phyloP scores from a whole-genome alignment of 1,140 invertebrate genomes.

The Gerris buenoi region DNA sequence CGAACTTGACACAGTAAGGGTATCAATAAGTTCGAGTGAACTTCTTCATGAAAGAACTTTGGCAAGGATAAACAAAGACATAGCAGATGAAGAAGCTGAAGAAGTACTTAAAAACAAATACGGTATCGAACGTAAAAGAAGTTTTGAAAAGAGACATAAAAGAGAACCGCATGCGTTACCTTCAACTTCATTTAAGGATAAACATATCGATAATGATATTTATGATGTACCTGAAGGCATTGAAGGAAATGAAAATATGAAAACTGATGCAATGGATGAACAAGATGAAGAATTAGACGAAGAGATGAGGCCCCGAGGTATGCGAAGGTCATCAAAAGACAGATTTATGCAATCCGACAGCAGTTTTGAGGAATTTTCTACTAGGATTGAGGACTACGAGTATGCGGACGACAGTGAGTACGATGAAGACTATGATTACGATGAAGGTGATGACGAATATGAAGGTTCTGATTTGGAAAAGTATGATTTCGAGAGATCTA shows the following conservation, averaged over 20 bases:
- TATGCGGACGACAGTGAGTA: slow-evolving; percentile 11
- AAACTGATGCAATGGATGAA: background rate
- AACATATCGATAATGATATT: slow-evolving; percentile 11
- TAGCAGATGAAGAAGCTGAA: slow-evolving; percentile 50
- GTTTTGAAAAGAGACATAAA: slow-evolving; percentile 15
- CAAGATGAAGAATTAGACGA: background rate
- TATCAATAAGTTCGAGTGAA: slow-evolving; percentile 65
- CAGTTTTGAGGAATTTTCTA: slow-evolving; percentile 26
- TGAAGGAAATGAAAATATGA: too few species aligned
- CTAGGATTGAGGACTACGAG: slow-evolving; percentile 25
- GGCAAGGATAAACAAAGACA: slow-evolving; percentile 58
- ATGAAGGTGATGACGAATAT: slow-evolving; percentile 14
- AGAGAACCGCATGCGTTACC: background rate
- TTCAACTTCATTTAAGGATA: background rate
- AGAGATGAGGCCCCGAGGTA: background rate
- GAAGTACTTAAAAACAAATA: slow-evolving; percentile 27
- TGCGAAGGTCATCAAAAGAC: background rate
- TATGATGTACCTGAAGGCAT: background rate
- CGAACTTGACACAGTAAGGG: slow-evolving; percentile 35
- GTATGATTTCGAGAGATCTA: slow-evolving; percentile 9
- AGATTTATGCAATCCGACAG: slow-evolving; percentile 15
- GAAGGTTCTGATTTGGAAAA: slow-evolving; percentile 14
- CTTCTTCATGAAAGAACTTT: slow-evolving; percentile 61
- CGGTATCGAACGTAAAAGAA: slow-evolving; percentile 16
- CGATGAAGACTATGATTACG: slow-evolving; percentile 12